Base-by-base conservation (phyloP, 2,888 invertebrate genomes). In the Steinernema hermaphroditum region DNA sequence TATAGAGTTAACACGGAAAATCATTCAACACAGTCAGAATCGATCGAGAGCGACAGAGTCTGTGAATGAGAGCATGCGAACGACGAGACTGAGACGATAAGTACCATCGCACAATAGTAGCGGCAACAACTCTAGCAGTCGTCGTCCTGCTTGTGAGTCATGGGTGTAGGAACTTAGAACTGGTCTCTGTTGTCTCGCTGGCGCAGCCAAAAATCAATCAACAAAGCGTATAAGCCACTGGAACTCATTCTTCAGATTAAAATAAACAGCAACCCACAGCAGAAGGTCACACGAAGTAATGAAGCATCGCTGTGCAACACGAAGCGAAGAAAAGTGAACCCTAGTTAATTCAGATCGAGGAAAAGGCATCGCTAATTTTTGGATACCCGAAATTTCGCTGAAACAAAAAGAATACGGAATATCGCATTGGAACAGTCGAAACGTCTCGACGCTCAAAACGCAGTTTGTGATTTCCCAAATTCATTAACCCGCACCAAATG, bases 121-220 rank as follows among this genome's bases (percentile, higher is more conserved):
- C 32, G 32, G 62, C 62, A 62, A 62, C 62, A 62, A n/a, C 62
- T 29, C 62, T 29, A 62, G 62, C 62, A 22, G 24, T 24, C 54
- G 54, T 19, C 32, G 62, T 29, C 27, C 27, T 16, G 46, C 46
- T 46, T 46, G 46, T 62, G 62, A 62, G 29, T 62, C 62, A 62
- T 62, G 29, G 62, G 62, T 62, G 62, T 6, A 62, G 62, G 62
- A 62, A 62, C 62, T 62, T 32, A 62, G 32, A 62, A 62, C 62
- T 62, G 62, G 62, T 62, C 62, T 29, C n/a, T 46, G 29, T 29
- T 62, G 62, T 62, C 62, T 62, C 62, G 62, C 62, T n/a, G 16
- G 62, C 62, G 62, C 27, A 22, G 62, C n/a, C 32, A 32, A 62
- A 62, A 62, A 62, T 32, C 62, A 62, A 62, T 32, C 34, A 6